Evolutionary conservation across 2,888 invertebrate species (phyloP).

Genomic region (Odontocerum albicorne): DNA sequence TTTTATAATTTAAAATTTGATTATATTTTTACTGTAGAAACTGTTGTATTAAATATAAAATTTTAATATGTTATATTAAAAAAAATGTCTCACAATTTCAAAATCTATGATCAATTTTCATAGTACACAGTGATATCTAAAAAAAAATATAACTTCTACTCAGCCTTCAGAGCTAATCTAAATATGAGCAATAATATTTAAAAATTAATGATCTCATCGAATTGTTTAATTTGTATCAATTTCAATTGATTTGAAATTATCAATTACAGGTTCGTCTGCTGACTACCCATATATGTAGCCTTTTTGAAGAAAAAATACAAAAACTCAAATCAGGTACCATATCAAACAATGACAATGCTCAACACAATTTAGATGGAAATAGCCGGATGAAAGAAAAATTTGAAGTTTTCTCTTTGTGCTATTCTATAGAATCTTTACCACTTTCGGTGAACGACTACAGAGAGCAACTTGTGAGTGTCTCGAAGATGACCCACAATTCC

Average conservation of each 20-base stretch:
- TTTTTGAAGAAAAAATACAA: slow-evolving; percentile 60
- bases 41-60: no score
- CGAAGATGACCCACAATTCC: slow-evolving; percentile 69
- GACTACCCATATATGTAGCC: slow-evolving; percentile 72
- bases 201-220: no score
- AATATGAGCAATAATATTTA: no score
- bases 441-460: slow-evolving; percentile 79
- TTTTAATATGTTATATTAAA: no score
- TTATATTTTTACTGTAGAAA: no score
- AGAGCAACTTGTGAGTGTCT: slow-evolving; percentile 71
- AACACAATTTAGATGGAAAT: slow-evolving; percentile 33
- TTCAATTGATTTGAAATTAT: neutral
- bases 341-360: slow-evolving; percentile 21
- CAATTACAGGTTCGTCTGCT: slow-evolving; percentile 64
- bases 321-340: slow-evolving; percentile 47
- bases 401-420: slow-evolving; percentile 67
- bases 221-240: neutral
- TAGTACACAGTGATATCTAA: no score
- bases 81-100: no score
- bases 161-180: no score
- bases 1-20: no score
- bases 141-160: no score
- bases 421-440: slow-evolving; percentile 69
- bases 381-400: slow-evolving; percentile 48
- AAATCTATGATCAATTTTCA: no score